These are phyloP conservation scores for Nomada ferruginata DNA, from an alignment of 2,888 invertebrate species.

Conservation along the genomic window DNA sequence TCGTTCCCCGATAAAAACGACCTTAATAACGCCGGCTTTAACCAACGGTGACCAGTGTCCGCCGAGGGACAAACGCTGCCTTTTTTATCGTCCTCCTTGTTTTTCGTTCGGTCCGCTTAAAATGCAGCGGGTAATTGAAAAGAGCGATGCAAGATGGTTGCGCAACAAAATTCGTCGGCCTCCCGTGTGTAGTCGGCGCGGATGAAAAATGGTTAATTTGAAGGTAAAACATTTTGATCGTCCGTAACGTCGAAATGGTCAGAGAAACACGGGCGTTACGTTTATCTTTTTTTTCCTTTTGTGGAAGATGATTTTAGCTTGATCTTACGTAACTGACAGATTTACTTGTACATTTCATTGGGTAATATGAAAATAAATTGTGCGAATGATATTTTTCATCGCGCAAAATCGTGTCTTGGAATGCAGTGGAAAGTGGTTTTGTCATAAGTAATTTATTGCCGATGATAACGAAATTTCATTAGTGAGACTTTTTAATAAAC, in stretches of 20 bases:
- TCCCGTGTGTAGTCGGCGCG: background rate
- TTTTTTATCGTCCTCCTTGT: slow-evolving; percentile 18
- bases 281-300: too few species aligned
- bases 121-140: slow-evolving; percentile 39
- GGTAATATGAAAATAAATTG: too few species aligned
- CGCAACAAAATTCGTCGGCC: slow-evolving; percentile 12
- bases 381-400: too few species aligned
- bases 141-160: slow-evolving; percentile 29
- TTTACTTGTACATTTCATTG: too few species aligned
- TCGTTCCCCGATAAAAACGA: slow-evolving; percentile 54
- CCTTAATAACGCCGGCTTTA: slow-evolving; percentile 60
- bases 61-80: slow-evolving; percentile 26
- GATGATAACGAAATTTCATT: too few species aligned
- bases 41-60: slow-evolving; percentile 22
- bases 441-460: too few species aligned
- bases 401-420: too few species aligned
- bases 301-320: too few species aligned
- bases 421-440: too few species aligned
- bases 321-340: too few species aligned
- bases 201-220: slow-evolving; percentile 19
- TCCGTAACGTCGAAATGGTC: background rate
- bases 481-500: too few species aligned
- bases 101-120: slow-evolving; percentile 32
- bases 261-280: background rate
- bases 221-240: background rate